A percentile compares a stretch with the other conserved stretches of the same genome.
These are phyloP conservation scores for Micronycteris hirsuta DNA, from an alignment of 2,113 vertebrate genomes.

Conservation along the genomic window DNA sequence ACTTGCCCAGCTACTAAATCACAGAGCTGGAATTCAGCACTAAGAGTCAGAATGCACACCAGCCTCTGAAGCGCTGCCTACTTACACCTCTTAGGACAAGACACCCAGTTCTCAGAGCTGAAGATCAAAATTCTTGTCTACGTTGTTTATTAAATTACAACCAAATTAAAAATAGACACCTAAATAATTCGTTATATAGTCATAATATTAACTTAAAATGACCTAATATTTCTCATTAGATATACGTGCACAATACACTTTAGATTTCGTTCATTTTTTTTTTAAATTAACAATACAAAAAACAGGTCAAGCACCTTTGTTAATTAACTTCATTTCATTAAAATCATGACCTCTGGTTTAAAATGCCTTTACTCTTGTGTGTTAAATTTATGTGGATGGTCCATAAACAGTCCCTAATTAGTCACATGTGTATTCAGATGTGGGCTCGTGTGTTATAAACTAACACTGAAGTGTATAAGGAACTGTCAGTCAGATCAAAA, in stretches of 20 bases:
- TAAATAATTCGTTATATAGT: not conserved
- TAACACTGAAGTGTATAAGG: conserved; percentile 86
- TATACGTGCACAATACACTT: not conserved
- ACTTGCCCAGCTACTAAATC: not conserved
- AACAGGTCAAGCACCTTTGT: conserved; percentile 66
- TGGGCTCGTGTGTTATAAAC: conserved; percentile 79
- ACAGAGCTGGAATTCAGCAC: not conserved
- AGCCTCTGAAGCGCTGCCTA: not conserved
- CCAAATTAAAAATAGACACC: not conserved
- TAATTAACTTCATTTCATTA: conserved; percentile 80
- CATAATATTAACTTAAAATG: conserved; percentile 7
- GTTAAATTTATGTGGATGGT: conserved; percentile 74
- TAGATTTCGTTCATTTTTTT: not conserved
- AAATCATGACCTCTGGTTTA: conserved; percentile 46
- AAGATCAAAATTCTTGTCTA: not conserved
- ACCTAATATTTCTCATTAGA: not conserved
- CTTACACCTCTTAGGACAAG: not conserved
- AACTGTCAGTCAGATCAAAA: conserved; percentile 89
- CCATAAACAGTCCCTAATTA: conserved; percentile 87
- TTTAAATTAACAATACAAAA: not conserved
- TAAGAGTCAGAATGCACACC: not conserved
- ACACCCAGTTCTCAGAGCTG: not conserved
- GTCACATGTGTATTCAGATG: conserved; percentile 84
- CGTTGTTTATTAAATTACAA: not conserved
- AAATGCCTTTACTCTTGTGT: conserved; percentile 71